Evolutionary conservation across 2,888 invertebrate species (phyloP).

Genomic region (Brenthis hecate): DNA sequence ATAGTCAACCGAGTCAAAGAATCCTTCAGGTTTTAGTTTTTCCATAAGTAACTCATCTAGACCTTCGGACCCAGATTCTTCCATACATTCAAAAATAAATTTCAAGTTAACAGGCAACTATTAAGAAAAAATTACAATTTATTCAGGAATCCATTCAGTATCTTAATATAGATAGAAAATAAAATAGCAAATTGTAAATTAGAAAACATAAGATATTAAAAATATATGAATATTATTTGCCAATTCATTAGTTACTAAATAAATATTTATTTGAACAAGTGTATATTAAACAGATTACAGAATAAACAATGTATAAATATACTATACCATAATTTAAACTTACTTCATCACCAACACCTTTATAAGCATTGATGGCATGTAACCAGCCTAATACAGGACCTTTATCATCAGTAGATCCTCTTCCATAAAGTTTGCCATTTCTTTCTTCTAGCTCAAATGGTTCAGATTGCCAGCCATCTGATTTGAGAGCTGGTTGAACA

Average conservation of each 20-base stretch:
- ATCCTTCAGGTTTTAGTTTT: conserved; percentile 83
- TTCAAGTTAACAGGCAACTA: conserved; percentile 89
- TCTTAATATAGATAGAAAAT: no score
- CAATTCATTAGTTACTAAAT: background rate
- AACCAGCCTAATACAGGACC: conserved; percentile 98
- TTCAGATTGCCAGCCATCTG: conserved; percentile 98
- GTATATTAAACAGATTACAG: background rate
- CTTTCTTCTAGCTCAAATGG: conserved; percentile 95
- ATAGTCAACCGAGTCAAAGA: conserved; percentile 92
- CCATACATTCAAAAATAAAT: conserved; percentile 99
- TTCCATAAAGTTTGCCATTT: conserved; percentile 93
- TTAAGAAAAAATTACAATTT: conserved; percentile 4
- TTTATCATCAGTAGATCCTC: conserved; percentile 97
- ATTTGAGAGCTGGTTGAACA: conserved; percentile 96
- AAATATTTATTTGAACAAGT: conserved; percentile 12
- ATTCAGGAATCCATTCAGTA: no score
- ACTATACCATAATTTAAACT: conserved; percentile 4
- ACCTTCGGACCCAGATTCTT: conserved; percentile 98
- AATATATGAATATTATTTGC: background rate
- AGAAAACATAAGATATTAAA: no score
- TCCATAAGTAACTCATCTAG: conserved; percentile 90
- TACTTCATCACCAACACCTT: conserved; percentile 85
- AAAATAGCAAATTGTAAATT: no score
- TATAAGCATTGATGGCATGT: conserved; percentile 94
- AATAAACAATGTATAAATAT: no score